These are phyloP conservation scores for Rhyzopertha dominica DNA, from an alignment of 1,140 invertebrate species.

Conservation along the genomic window DNA sequence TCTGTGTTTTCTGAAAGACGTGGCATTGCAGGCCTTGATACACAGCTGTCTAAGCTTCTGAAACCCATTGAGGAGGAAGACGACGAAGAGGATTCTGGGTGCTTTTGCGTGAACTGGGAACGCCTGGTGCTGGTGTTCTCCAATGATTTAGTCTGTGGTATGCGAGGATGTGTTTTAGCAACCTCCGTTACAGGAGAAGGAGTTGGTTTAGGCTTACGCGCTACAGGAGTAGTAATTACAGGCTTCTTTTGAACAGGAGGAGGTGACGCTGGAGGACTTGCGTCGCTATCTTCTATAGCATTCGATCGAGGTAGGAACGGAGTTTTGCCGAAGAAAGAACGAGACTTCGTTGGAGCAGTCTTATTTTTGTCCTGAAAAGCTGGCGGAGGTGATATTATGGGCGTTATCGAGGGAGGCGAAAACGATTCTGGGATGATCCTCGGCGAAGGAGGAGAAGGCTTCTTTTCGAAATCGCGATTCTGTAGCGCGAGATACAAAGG, in stretches of 20 bases:
- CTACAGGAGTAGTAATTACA: conserved; percentile 26
- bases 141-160: conserved; percentile 53
- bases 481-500: conserved; percentile 31
- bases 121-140: conserved; percentile 51
- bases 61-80: conserved; percentile 54
- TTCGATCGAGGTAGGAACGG: conserved; percentile 54
- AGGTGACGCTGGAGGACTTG: conserved; percentile 50
- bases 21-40: conserved; percentile 48
- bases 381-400: conserved; percentile 58
- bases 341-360: conserved; percentile 32
- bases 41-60: conserved; percentile 53
- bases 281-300: conserved; percentile 53
- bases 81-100: conserved; percentile 53
- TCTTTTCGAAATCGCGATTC: conserved; percentile 40
- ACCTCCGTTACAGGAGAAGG: conserved; percentile 23
- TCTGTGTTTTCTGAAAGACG: conserved; percentile 54
- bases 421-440: conserved; percentile 47
- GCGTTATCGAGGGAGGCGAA: conserved; percentile 53
- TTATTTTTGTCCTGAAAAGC: conserved; percentile 54
- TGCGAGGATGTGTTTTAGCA: conserved; percentile 31
- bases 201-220: conserved; percentile 17
- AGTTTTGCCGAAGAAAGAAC: conserved; percentile 44
- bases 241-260: conserved; percentile 34
- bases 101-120: conserved; percentile 50
- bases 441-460: conserved; percentile 44